These are phyloP conservation scores for Megalurothrips usitatus DNA, from an alignment of 2,888 invertebrate species.

Conservation along the genomic window DNA sequence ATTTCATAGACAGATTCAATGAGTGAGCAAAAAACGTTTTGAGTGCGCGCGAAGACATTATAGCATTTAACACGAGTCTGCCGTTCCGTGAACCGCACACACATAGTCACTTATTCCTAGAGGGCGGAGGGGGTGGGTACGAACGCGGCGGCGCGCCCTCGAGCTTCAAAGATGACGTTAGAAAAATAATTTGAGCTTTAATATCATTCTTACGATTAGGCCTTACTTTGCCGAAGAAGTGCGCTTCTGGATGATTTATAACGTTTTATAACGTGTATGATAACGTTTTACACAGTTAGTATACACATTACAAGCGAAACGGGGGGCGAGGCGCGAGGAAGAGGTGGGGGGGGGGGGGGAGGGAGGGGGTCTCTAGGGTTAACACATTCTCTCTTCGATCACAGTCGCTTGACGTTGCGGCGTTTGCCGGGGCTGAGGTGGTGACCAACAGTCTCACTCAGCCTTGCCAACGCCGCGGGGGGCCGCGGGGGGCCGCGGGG, in stretches of 20 bases:
- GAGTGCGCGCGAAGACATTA: too few species aligned
- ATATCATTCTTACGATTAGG: constrained; percentile 13
- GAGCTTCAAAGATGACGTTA: neutral
- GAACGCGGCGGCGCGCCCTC: neutral
- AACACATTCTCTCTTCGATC: neutral
- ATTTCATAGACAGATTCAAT: too few species aligned
- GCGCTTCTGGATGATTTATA: too few species aligned
- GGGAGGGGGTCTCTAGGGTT: neutral
- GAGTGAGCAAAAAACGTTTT: too few species aligned
- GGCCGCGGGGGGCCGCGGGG: too few species aligned
- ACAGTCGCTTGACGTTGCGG: neutral
- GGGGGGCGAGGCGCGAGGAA: neutral
- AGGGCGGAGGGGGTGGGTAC: neutral
- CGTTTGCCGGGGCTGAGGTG: neutral
- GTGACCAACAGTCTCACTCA: neutral
- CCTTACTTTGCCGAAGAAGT: neutral
- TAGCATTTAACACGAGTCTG: too few species aligned
- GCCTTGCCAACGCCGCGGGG: neutral
- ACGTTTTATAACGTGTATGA: too few species aligned
- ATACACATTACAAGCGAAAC: too few species aligned
- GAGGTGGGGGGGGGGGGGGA: neutral
- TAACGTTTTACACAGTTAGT: too few species aligned
- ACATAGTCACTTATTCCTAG: neutral
- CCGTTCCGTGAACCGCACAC: too few species aligned
- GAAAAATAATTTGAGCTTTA: constrained; percentile 23